phyloP scores from a whole-genome alignment of 2,888 invertebrate genomes.

The Drosophila maculinotata region DNA sequence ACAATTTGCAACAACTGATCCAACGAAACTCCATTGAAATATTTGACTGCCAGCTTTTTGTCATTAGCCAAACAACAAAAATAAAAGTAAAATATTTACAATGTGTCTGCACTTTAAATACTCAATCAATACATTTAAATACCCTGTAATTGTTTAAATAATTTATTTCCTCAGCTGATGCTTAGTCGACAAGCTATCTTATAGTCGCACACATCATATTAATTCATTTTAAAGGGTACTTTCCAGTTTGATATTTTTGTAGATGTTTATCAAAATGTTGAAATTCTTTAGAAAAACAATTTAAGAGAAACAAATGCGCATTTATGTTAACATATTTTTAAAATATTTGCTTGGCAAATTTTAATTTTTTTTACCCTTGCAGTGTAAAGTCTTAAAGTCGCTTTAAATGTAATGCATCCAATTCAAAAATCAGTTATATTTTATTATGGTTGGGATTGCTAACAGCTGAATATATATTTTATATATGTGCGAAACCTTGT shows the following conservation, averaged over 20 bases:
- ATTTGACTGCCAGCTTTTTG: constrained; percentile 21
- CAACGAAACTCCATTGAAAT: constrained; percentile 31
- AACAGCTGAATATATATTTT: too few species aligned
- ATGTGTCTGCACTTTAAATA: not conserved
- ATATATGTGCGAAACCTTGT: too few species aligned
- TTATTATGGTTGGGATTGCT: too few species aligned
- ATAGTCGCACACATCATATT: not conserved
- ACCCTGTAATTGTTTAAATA: not conserved
- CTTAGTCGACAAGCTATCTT: not conserved
- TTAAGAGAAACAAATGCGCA: constrained; percentile 6
- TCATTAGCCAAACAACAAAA: constrained; percentile 1
- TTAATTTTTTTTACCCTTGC: too few species aligned
- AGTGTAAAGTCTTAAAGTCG: not conserved
- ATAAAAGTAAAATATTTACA: constrained; percentile 10
- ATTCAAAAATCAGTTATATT: too few species aligned
- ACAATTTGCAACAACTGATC: constrained; percentile 32
- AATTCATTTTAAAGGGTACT: constrained; percentile 7
- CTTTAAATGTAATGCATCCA: not conserved
- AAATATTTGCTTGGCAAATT: too few species aligned
- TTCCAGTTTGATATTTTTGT: constrained; percentile 15
- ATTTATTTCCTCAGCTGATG: not conserved
- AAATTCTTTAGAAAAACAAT: constrained; percentile 5
- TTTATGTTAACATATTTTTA: constrained; percentile 4
- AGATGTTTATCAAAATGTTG: constrained; percentile 14
- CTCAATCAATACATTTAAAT: not conserved